A percentile compares a stretch with the other conserved stretches of the same genome.
phyloP scores from a whole-genome alignment of 2,113 vertebrate species.

The Caloenas nicobarica region DNA sequence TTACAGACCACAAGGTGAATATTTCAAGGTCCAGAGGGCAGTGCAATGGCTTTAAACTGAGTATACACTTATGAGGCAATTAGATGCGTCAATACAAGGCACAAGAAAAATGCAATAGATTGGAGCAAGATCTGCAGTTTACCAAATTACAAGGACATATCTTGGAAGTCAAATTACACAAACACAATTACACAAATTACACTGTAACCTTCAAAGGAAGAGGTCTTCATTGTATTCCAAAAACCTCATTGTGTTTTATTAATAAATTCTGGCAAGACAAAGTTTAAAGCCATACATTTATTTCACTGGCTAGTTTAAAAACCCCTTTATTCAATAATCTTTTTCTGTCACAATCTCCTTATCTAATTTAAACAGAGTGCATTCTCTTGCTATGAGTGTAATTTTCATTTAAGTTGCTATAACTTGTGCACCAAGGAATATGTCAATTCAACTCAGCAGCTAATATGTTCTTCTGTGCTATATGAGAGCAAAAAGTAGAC shows the following conservation, averaged over 20 bases:
- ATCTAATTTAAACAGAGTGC: conserved; percentile 47
- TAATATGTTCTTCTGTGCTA: background rate
- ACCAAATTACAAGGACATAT: conserved; percentile 43
- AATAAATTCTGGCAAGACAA: conserved; percentile 42
- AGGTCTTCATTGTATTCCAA: conserved; percentile 24
- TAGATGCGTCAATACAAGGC: background rate
- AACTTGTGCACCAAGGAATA: conserved; percentile 8
- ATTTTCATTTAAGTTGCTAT: conserved; percentile 46
- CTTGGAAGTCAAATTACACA: conserved; percentile 46
- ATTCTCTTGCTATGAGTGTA: background rate
- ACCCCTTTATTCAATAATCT: conserved; percentile 15
- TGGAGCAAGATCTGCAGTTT: conserved; percentile 42
- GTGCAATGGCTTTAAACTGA: background rate
- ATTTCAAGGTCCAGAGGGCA: conserved; percentile 32
- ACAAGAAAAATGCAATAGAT: conserved; percentile 25
- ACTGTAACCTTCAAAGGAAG: conserved; percentile 50
- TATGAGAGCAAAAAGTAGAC: background rate
- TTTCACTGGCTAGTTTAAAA: conserved; percentile 43
- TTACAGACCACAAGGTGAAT: conserved; percentile 32
- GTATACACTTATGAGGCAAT: conserved; percentile 22
- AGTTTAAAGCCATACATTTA: conserved; percentile 49
- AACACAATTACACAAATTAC: conserved; percentile 60
- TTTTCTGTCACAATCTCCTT: conserved; percentile 30
- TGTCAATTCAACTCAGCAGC: background rate
- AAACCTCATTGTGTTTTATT: conserved; percentile 20